A percentile compares a stretch with the other conserved stretches of the same genome.
phyloP scores from a whole-genome alignment of 2,888 invertebrate genomes.

The Tetragnatha montana region DNA sequence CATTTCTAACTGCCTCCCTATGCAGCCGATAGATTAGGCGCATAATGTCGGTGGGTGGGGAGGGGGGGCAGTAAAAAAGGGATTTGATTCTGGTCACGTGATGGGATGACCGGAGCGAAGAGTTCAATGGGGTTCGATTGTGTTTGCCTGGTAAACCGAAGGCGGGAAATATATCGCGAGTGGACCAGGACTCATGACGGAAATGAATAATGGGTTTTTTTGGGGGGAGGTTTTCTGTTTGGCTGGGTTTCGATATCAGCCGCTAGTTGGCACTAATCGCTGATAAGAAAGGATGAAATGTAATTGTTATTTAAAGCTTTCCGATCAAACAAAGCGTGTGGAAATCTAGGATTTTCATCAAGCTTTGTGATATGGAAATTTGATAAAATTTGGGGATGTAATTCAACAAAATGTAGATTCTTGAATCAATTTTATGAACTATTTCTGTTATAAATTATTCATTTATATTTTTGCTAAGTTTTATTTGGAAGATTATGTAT shows the following conservation, averaged over 20 bases:
- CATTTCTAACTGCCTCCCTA: constrained; percentile 62
- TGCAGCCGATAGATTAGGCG: constrained; percentile 58
- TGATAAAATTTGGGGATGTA: no score
- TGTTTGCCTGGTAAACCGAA: constrained; percentile 56
- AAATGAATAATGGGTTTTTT: constrained; percentile 46
- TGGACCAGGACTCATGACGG: constrained; percentile 24
- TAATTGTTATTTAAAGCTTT: no score
- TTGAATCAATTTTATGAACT: no score
- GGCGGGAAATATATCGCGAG: constrained; percentile 27
- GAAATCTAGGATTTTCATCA: no score
- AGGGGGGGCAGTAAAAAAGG: constrained; percentile 33
- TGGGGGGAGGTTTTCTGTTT: not conserved
- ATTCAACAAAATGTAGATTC: no score
- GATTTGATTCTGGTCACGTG: constrained; percentile 52
- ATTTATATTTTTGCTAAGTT: no score
- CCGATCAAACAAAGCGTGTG: no score
- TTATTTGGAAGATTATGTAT: no score
- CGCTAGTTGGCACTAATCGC: not conserved
- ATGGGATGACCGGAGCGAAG: constrained; percentile 44
- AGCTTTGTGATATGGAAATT: no score
- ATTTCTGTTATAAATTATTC: no score
- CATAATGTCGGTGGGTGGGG: constrained; percentile 1
- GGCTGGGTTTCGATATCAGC: not conserved
- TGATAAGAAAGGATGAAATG: not conserved
- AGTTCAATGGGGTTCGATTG: constrained; percentile 58